A percentile compares a stretch with the other conserved stretches of the same genome.
These are phyloP conservation scores for Copidosoma floridanum DNA, from an alignment of 1,140 invertebrate genomes.

Conservation along the genomic window DNA sequence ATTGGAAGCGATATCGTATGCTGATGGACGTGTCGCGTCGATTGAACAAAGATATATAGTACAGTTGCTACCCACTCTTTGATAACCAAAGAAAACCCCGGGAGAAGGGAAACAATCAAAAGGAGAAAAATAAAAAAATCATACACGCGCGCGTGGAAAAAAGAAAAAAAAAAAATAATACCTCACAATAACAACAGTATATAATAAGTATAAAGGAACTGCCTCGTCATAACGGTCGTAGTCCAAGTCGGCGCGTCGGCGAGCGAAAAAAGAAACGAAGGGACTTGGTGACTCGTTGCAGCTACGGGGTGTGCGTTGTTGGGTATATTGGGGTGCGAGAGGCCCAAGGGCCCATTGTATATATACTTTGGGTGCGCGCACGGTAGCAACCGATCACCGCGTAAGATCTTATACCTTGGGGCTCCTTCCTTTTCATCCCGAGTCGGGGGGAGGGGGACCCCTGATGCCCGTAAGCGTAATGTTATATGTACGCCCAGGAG, in stretches of 20 bases:
- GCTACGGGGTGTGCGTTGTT: background rate
- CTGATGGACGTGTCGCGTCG: too few relatives aligned
- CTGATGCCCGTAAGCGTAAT: conserved; percentile 33
- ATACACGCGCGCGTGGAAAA: background rate
- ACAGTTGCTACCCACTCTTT: too few relatives aligned
- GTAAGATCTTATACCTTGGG: conserved; percentile 37
- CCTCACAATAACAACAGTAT: too few relatives aligned
- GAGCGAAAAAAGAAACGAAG: background rate
- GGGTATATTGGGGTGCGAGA: background rate
- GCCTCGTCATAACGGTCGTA: conserved; percentile 44
- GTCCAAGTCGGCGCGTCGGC: conserved; percentile 26
- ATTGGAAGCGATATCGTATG: too few relatives aligned
- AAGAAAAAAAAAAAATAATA: too few relatives aligned
- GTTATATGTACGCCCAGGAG: conserved; percentile 46
- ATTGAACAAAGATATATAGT: too few relatives aligned
- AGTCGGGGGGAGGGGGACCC: background rate
- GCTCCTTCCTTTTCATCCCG: background rate
- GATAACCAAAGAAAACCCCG: too few relatives aligned
- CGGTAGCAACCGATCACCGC: conserved; percentile 39
- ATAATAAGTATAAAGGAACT: too few relatives aligned
- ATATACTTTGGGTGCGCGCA: background rate
- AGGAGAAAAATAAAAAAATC: conserved; percentile 19
- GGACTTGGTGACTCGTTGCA: too few relatives aligned
- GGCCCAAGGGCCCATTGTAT: background rate
- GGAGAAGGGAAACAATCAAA: conserved; percentile 27